These are phyloP conservation scores for Rhagoletis pomonella DNA, from an alignment of 1,140 invertebrate genomes.

Conservation along the genomic window DNA sequence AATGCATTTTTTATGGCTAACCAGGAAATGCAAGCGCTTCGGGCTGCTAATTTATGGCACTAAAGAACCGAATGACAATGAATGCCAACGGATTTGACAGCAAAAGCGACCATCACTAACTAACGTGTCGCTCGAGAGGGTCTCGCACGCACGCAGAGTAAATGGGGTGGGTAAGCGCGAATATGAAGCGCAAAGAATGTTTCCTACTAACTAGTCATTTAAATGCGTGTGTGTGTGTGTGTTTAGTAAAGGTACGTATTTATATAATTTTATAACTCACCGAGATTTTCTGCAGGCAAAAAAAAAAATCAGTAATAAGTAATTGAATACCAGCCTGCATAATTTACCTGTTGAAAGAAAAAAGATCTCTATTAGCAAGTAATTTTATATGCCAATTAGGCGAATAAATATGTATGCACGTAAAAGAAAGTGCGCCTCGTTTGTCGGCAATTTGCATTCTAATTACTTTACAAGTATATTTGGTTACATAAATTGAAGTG, in stretches of 20 bases:
- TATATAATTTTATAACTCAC: too few species aligned
- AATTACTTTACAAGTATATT: neutral
- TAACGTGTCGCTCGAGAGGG: neutral
- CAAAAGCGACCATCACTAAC: neutral
- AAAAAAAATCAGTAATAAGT: too few species aligned
- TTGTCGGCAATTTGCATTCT: neutral
- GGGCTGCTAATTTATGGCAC: conserved; percentile 16
- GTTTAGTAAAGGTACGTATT: too few species aligned
- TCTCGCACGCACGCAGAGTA: neutral
- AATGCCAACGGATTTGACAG: neutral
- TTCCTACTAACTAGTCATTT: too few species aligned
- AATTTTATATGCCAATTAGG: conserved; percentile 16
- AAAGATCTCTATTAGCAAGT: neutral
- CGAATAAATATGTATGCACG: neutral
- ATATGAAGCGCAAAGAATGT: neutral
- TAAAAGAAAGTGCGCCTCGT: neutral
- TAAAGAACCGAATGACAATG: conserved; percentile 2
- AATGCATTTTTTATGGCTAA: conserved; percentile 32
- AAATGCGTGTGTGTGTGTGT: neutral
- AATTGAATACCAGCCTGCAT: neutral
- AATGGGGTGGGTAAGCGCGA: neutral
- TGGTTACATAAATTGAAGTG: neutral
- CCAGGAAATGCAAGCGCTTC: conserved; percentile 20
- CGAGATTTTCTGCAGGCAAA: too few species aligned
- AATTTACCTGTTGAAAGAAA: neutral